Conservation (phyloP, 2,113 vertebrate species). For the Perca schrenkii region DNA sequence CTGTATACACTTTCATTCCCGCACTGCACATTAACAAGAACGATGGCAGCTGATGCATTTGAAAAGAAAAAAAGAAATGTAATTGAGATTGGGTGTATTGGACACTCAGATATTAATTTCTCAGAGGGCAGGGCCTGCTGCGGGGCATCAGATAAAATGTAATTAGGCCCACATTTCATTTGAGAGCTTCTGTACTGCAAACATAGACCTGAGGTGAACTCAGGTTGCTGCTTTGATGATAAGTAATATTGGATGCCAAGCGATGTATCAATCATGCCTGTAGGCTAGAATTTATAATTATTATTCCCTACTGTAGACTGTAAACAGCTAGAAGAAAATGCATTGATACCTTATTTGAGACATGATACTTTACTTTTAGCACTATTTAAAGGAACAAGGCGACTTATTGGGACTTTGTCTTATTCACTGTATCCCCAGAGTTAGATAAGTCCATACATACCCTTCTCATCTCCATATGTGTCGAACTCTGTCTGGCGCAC, state of each 20-base stretch:
- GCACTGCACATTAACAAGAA: conserved; percentile 62
- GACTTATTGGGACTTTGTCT: too few relatives aligned
- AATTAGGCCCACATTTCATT: conserved; percentile 82
- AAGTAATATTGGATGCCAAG: conserved; percentile 68
- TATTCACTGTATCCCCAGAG: too few relatives aligned
- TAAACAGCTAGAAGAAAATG: not conserved
- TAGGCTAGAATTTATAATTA: conserved; percentile 37
- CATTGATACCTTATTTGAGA: not conserved
- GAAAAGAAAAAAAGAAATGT: conserved; percentile 68
- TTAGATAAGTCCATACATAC: too few relatives aligned
- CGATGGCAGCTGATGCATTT: conserved; percentile 71
- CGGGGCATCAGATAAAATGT: conserved; percentile 80
- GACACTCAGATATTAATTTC: conserved; percentile 79
- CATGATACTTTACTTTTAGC: conserved; percentile 1
- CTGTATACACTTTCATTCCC: conserved; percentile 49
- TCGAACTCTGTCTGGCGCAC: too few relatives aligned
- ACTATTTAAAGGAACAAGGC: not conserved
- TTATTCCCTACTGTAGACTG: not conserved
- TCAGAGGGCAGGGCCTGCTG: conserved; percentile 70
- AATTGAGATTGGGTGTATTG: conserved; percentile 68
- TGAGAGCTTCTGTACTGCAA: conserved; percentile 61
- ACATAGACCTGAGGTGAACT: conserved; percentile 62
- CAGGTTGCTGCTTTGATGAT: conserved; percentile 61
- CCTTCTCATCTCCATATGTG: too few relatives aligned
- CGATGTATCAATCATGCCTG: conserved; percentile 61